A percentile compares a stretch with the other conserved stretches of the same genome.
phyloP scores from a whole-genome alignment of 2,797 vertebrate species.

The Chloroceryle inda region DNA sequence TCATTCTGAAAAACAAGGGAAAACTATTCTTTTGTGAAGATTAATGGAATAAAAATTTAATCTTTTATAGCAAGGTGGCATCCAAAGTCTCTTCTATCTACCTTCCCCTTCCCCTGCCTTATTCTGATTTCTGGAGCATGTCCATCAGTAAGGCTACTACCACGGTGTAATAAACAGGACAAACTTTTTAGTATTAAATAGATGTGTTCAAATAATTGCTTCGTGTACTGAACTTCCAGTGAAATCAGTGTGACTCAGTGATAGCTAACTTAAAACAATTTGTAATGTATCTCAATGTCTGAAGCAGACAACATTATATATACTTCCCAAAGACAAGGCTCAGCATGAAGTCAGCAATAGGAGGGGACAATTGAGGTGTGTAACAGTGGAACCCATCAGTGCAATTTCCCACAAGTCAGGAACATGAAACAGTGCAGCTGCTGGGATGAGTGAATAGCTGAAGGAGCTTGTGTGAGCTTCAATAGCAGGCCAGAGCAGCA shows the following conservation, averaged over 20 bases:
- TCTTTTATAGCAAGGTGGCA: not conserved
- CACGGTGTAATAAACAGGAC: not conserved
- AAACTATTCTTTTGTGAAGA: not conserved
- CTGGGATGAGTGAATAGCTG: constrained; percentile 71
- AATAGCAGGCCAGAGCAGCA: constrained; percentile 72
- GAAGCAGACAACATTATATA: not conserved
- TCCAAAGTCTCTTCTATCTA: not conserved
- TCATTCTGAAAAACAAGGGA: not conserved
- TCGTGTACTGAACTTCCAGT: not conserved
- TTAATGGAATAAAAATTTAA: not conserved
- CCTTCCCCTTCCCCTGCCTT: not conserved
- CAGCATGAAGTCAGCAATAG: not conserved
- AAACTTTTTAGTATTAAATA: not conserved
- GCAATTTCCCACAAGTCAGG: not conserved
- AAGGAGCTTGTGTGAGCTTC: constrained; percentile 73
- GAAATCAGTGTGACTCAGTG: not conserved
- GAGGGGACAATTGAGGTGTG: not conserved
- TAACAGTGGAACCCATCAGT: not conserved
- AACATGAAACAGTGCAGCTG: constrained; percentile 53
- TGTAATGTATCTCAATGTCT: not conserved
- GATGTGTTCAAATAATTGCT: not conserved
- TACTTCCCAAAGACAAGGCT: constrained; percentile 5
- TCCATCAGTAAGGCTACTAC: not conserved
- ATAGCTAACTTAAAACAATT: not conserved
- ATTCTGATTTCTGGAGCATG: not conserved